Evolutionary conservation across 2,888 invertebrate genomes (phyloP), one percentile per base, ranked within the genome.

Genomic region (Sussaba pulchella): DNA sequence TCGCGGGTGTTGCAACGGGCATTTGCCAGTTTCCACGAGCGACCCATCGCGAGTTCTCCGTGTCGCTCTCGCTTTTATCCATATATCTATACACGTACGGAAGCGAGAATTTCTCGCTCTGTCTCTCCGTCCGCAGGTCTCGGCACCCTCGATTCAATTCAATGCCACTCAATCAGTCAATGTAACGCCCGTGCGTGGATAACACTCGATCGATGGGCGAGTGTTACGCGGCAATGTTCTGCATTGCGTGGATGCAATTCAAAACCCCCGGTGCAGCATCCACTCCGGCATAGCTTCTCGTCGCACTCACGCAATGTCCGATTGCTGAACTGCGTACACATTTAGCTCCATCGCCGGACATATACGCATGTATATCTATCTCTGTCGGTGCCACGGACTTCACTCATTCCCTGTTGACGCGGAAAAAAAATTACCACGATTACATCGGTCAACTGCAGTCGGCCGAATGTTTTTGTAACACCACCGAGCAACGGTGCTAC

Each of bases 151-250:
- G 86, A 90, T 90, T 90, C 89, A 90, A 91, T 91, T 90, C 91
- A 91, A 91, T 90, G 89, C 91, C 90, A 90, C 91, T 91, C 91
- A 91, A 91, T 91, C 91, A 91, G 91, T 91, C 91, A 89, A 90
- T 90, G 90, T 91, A 91, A 91, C 90, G 87, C 90, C 87, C 86
- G 88, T 87, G 85, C 86, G 83, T 83, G 85, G 83, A 85, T 85
- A 84, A 82, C 84, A 85, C 83, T 66, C 80, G 63, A 69, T 85
- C 67, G 41, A 61, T 61, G 81, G n/a, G 36, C n/a, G 61, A 61
- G 52, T 66, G 74, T 75, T 70, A 79, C 70, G 54, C 61, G 36
- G n/a, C 47, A 12, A 57, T 69, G 64, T 69, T 75, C 67, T 61
- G 66, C 71, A 70, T 61, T 50, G 67, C 67, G 71, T 81, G 45